Evolutionary conservation across 1,140 invertebrate species (phyloP).

Genomic region (Atta texana): DNA sequence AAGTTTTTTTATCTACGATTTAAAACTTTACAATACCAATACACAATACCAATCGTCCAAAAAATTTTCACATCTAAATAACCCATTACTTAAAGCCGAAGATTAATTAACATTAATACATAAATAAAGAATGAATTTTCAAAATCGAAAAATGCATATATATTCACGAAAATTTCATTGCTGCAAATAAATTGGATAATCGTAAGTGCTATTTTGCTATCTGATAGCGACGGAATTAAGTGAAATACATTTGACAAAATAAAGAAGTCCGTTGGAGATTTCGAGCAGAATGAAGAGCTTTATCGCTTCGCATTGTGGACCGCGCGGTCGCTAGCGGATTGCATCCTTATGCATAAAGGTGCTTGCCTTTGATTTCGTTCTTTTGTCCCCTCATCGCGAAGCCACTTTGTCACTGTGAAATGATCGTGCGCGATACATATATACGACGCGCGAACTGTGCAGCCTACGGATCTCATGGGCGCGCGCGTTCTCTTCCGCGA

Average conservation of each 20-base stretch:
- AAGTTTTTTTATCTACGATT: too few relatives aligned
- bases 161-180: neutral
- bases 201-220: neutral
- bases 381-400: conserved; percentile 52
- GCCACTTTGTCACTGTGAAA: conserved; percentile 72
- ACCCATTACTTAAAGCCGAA: too few relatives aligned
- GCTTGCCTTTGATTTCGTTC: conserved; percentile 44
- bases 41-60: too few relatives aligned
- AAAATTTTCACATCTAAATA: too few relatives aligned
- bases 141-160: neutral
- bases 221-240: conserved; percentile 8
- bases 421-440: conserved; percentile 70
- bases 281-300: conserved; percentile 32
- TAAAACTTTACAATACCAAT: too few relatives aligned
- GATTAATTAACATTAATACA: neutral
- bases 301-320: conserved; percentile 54
- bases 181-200: neutral
- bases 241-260: conserved; percentile 8
- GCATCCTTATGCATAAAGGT: conserved; percentile 53
- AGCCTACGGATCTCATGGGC: conserved; percentile 11
- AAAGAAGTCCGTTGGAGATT: conserved; percentile 13
- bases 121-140: neutral
- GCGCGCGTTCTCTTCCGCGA: conserved; percentile 70
- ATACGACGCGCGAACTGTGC: conserved; percentile 15
- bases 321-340: conserved; percentile 67